Evolutionary conservation across 2,888 invertebrate species (phyloP), one percentile per base, ranked within the genome.

Genomic region (Salpingus planirostris): DNA sequence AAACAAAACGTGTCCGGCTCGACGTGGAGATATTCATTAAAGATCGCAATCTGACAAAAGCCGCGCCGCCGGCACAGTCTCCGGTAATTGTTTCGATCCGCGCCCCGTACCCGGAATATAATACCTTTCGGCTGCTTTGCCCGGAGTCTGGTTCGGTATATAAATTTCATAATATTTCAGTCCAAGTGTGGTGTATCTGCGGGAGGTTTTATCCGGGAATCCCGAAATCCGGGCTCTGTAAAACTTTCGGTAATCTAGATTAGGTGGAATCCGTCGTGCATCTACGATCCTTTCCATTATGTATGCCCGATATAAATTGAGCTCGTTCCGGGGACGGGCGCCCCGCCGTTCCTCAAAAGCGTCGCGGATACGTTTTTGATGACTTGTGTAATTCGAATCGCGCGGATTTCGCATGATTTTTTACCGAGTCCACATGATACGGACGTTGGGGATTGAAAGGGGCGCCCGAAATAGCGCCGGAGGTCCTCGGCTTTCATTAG

Each of bases 161-260:
- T 26, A 30, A 29, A 34, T 34, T 38, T 27, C 33, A 31, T 36
- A 43, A 39, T 42, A 42, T 43, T 46, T 43, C 44, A 38, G 42
- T 31, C 31, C 36, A 42, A 43, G 38, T 39, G 40, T 32, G 38
- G 36, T 48, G 45, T 49, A 47, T 50, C 46, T 45, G 46, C 33
- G 36, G 38, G 31, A 38, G 40, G 48, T 43, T 48, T 54, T 51
- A 52, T 50, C 50, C 34, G 35, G 26, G 36, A 42, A 47, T 49
- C 48, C 50, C 32, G 44, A 51, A 49, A 52, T 54, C 49, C 51
- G 33, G 47, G 47, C 46, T 46, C 51, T 50, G 51, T 53, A 52
- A 54, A 55, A 55, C 52, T 56, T 52, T 44, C 50, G 50, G 56
- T 55, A 54, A 55, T 56, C 55, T 55, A 55, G 56, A 55, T 56